Evolutionary conservation across 1,140 invertebrate genomes (phyloP).

Genomic region (Brachionus asplanchnoidis): DNA sequence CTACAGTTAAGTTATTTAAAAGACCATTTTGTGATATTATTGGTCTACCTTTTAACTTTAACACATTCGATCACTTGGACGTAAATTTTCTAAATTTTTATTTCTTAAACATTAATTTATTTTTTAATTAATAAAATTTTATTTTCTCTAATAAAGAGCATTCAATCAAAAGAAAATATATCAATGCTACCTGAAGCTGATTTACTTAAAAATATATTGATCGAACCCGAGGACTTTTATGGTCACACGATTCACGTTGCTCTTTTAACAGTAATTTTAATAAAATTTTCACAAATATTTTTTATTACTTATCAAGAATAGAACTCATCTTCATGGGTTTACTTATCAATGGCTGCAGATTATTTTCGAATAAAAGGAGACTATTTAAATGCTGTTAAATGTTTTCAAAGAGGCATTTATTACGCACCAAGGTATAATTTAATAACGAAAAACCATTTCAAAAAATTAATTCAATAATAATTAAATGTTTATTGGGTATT

Average conservation of each 20-base stretch:
- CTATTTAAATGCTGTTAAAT: constrained; percentile 29
- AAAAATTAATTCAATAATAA: too few relatives aligned
- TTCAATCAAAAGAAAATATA: constrained; percentile 40
- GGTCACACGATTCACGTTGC: constrained; percentile 28
- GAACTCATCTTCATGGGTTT: constrained; percentile 38
- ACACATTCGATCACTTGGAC: constrained; percentile 32
- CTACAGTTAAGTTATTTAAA: constrained; percentile 8
- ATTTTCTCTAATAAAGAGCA: not conserved
- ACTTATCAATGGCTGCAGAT: constrained; percentile 23
- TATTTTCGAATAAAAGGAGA: constrained; percentile 35
- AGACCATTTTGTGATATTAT: constrained; percentile 38
- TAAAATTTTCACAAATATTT: not conserved
- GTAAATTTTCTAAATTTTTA: not conserved
- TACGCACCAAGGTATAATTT: not conserved
- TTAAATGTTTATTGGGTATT: too few relatives aligned
- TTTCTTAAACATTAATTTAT: too few relatives aligned
- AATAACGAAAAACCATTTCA: not conserved
- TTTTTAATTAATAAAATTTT: not conserved
- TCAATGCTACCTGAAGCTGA: constrained; percentile 27
- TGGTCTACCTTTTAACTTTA: constrained; percentile 6
- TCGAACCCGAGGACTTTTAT: constrained; percentile 22
- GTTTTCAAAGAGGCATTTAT: constrained; percentile 25
- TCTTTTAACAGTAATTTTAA: not conserved
- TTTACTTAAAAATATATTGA: not conserved
- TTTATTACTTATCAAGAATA: not conserved